Base-by-base conservation (phyloP, 2,888 invertebrate species). In the Lysandra bellargus region DNA sequence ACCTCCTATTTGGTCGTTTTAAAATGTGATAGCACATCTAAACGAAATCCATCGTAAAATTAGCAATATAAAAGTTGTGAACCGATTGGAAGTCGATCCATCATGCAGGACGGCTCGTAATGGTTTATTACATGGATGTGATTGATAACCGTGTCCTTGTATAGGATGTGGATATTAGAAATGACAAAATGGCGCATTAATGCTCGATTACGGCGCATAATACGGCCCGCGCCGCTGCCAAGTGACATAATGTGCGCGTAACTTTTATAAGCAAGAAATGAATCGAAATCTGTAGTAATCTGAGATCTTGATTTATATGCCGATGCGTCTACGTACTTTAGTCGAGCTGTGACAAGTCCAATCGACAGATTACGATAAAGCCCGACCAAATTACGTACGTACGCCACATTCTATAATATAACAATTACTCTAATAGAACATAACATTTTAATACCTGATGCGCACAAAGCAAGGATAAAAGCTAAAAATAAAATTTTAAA, bases 1-100 rank as follows among this genome's bases (percentile, higher is more conserved):
- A 61, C n/a, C 61, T 23, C 23, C 57, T 57, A 17, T 57, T 17
- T 17, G 57, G 53, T 4, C 53, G 53, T 61, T 61, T 61, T 23
- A 7, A 61, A 49, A 49, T 49, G 2, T 61, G 61, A 61, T 7
- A n/a, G 23, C 49, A 49, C 49, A 23, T 17, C 17, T 57, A 7
- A 61, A 69, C 69, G 64, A 33, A 33, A 33, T 1, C 33, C 33
- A 17, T 69, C 69, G 33, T 37, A 69, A 69, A 69, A 69, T 69
- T 37, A 69, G 33, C 14, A 69, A 33, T 75, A 30, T 75, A 78
- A 76, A 75, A 69, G 75, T 78, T 76, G 37, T 33, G 37, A 78
- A n/a, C 60, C 12, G 37, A 69, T 69, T 78, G 33, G 23, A 33
- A 37, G 69, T 69, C 69, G 69, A 69, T 69, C 69, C 14, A 69